A percentile compares a stretch with the other conserved stretches of the same genome.
phyloP scores from a whole-genome alignment of 92 coral and sea anemone species.

The Desmophyllum pertusum region DNA sequence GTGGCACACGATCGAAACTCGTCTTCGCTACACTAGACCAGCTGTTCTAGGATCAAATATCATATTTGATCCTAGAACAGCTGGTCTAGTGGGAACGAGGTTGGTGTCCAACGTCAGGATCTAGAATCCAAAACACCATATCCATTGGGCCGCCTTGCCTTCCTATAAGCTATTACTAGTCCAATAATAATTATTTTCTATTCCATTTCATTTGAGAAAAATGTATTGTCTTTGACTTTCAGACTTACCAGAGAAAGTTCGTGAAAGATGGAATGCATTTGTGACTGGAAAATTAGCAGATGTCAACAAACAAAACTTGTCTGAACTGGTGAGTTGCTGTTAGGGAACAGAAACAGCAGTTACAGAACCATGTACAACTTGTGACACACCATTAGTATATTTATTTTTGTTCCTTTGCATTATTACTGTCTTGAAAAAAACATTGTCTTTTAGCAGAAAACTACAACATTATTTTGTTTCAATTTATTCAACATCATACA shows the following conservation, averaged over 20 bases:
- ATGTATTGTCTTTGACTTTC: background rate
- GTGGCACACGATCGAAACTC: too few relatives aligned
- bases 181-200: background rate
- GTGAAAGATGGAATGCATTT: conserved; percentile 93
- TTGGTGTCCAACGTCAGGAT: background rate
- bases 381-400: too few relatives aligned
- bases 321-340: conserved; percentile 86
- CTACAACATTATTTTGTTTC: background rate
- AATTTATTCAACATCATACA: background rate
- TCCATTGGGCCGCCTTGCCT: background rate
- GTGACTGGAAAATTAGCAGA: conserved; percentile 92
- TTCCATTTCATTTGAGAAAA: background rate
- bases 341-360: background rate
- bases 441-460: background rate
- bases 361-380: too few relatives aligned
- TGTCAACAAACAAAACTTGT: conserved; percentile 87
- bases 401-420: too few relatives aligned
- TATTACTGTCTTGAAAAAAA: too few relatives aligned
- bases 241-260: conserved; percentile 90
- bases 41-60: too few relatives aligned
- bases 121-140: background rate
- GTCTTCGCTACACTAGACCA: too few relatives aligned
- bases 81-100: too few relatives aligned
- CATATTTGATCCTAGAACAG: too few relatives aligned
- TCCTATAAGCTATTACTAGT: background rate